Evolutionary conservation across 2,797 vertebrate genomes (phyloP), one percentile per base, ranked within the genome.

Genomic region (Anguilla megastoma): DNA sequence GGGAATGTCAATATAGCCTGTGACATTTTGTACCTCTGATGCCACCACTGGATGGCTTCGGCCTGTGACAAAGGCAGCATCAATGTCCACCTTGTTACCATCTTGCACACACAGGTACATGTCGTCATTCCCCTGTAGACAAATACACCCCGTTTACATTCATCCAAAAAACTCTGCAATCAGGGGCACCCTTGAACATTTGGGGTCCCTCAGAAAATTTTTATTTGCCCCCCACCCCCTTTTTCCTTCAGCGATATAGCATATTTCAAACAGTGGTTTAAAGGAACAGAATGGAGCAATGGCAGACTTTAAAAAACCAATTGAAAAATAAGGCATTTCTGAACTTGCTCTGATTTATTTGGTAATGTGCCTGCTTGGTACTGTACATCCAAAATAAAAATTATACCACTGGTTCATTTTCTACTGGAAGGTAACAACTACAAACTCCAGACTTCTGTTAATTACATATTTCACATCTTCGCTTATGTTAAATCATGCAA

Each of bases 61-160:
- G 12, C 96, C 96, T 16, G 48, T 90, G 71, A 97, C 87, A 87
- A 71, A 92, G 0, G 95, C 95, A 74, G 97, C 92, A 89, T 92
- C 95, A 85, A 97, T 93, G 0, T 87, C 89, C 86, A 97, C 90
- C 0, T 0, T 85, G 71, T 95, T 92, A 9, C 89, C 91, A 85
- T 97, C 94, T 36, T 24, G 93, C 88, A 97, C 36, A 86, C 97
- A 98, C 41, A 98, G 0, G 90, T 98, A 98, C 0, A 95, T 93
- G 63, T 98, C 97, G 91, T 98, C 97, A 12, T 94, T 94, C 84
- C 97, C 97, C 97, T 98, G 86, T 16, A 93, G 89, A 89, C n/a
- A 84, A 56, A 58, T 2, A 63, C 41, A 90, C 9, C 0, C 41
- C 16, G 60, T 45, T 10, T 48, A 86, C 56, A 76, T 7, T 86